Conservation (phyloP, 2,113 vertebrate species). For the Machaerirhynchus nigripectus region DNA sequence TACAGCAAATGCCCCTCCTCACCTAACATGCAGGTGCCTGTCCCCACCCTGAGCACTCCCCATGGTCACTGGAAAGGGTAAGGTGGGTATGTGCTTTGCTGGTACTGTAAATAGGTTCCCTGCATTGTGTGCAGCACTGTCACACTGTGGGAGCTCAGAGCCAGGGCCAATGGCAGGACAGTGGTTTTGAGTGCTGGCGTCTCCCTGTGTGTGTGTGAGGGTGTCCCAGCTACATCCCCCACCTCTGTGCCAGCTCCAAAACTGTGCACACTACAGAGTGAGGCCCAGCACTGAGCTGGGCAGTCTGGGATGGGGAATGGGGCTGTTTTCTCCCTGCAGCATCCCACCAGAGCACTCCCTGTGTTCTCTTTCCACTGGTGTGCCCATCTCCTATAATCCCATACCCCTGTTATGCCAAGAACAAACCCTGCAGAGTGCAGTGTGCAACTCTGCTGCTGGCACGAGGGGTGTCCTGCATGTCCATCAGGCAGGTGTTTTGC, state of each 20-base stretch:
- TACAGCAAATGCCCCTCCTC: not conserved
- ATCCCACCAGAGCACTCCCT: not conserved
- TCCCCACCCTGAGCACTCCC: not conserved
- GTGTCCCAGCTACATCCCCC: not conserved
- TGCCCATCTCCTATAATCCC: not conserved
- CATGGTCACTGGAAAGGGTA: too few relatives aligned
- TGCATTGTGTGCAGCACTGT: not conserved
- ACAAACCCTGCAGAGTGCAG: not conserved
- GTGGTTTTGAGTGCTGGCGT: not conserved
- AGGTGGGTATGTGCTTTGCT: not conserved
- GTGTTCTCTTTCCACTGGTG: not conserved
- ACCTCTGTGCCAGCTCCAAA: not conserved
- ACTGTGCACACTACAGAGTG: not conserved
- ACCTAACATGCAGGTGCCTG: not conserved
- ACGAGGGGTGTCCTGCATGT: fast-evolving
- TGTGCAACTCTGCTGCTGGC: not conserved
- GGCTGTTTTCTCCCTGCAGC: not conserved
- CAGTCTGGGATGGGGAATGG: not conserved
- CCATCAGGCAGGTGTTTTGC: not conserved
- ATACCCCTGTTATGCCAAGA: not conserved
- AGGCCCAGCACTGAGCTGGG: not conserved
- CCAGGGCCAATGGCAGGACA: not conserved
- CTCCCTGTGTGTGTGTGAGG: not conserved
- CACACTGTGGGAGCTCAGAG: not conserved
- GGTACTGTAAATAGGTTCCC: not conserved